Evolutionary conservation across 2,888 invertebrate species (phyloP), one percentile per base, ranked within the genome.

Genomic region (Eristalis pertinax): DNA sequence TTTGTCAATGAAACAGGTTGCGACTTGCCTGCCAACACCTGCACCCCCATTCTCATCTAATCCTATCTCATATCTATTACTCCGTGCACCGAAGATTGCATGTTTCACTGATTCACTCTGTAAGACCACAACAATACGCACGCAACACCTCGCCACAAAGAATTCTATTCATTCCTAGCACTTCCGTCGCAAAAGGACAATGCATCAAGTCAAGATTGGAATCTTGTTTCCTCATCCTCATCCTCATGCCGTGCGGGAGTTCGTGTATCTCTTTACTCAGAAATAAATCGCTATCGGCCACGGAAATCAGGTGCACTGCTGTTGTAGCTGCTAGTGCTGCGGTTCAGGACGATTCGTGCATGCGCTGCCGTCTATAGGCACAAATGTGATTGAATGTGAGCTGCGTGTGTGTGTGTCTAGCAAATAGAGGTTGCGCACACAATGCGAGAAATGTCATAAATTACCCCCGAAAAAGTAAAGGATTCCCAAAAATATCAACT

Each of bases 381-480:
- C 43, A 43, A n/a, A 19, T 8, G 43, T 43, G 50, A 19, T 50
- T 50, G 50, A 50, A 50, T 60, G 60, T 10, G 56, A 1, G 10
- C 56, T 5, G 60, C 22, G 64, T 29, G 26, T 8, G 68, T 75
- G 75, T 72, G 75, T 79, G 73, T 35, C 84, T 87, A 87, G 87
- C 76, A 84, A 87, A 87, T 87, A 84, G 79, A 84, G 73, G 87
- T 80, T 65, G 83, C 73, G 65, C 72, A 80, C 79, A 87, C 87
- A 87, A 80, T 80, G 64, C 84, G 63, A 64, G 50, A 83, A 80
- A 87, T 69, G 84, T 76, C 84, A 87, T 87, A 87, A 87, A 87
- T 87, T 87, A 87, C 84, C 79, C 79, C 83, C 79, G 73, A 87
- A 87, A 87, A 87, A 87, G 50, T 79, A 87, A 87, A 87, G 87